A percentile compares a stretch with the other conserved stretches of the same genome.
Conservation (phyloP, 1,140 invertebrate species). For the Trachymyrmex septentrionalis region DNA sequence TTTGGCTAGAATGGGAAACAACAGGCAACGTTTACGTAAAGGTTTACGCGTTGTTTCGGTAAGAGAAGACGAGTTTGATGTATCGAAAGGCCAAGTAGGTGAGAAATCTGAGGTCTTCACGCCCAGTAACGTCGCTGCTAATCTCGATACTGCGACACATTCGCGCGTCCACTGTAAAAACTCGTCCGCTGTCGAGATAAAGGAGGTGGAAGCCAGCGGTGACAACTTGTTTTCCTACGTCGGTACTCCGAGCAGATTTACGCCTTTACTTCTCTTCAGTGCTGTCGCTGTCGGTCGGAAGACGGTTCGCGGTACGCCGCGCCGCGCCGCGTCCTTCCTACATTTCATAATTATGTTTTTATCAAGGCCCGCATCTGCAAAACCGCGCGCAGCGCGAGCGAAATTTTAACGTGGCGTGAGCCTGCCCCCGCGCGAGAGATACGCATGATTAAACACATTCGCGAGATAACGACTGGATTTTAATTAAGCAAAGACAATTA, state of each 20-base stretch:
- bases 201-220: slow-evolving; percentile 36
- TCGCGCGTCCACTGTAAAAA: slow-evolving; percentile 42
- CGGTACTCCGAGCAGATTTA: slow-evolving; percentile 42
- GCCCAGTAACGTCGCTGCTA: slow-evolving; percentile 18
- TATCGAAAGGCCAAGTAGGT: slow-evolving; percentile 25
- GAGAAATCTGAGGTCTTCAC: slow-evolving; percentile 32
- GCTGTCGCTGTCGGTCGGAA: slow-evolving; percentile 43
- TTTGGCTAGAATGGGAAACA: background rate
- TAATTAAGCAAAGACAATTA: slow-evolving; percentile 66
- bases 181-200: slow-evolving; percentile 51
- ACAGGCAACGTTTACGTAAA: too few relatives aligned
- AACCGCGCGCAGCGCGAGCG: slow-evolving; percentile 27
- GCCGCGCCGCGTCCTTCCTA: slow-evolving; percentile 13
- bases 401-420: slow-evolving; percentile 51
- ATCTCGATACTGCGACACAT: slow-evolving; percentile 50
- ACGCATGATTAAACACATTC: slow-evolving; percentile 57
- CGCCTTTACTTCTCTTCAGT: slow-evolving; percentile 26
- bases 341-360: slow-evolving; percentile 63
- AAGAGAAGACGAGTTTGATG: slow-evolving; percentile 6
- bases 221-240: slow-evolving; percentile 64
- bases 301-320: slow-evolving; percentile 14
- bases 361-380: slow-evolving; percentile 52
- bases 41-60: background rate
- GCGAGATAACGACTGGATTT: slow-evolving; percentile 60
- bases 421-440: slow-evolving; percentile 19